Base-by-base conservation (phyloP, 1,140 invertebrate genomes). In the Caenorhabditis remanei region DNA sequence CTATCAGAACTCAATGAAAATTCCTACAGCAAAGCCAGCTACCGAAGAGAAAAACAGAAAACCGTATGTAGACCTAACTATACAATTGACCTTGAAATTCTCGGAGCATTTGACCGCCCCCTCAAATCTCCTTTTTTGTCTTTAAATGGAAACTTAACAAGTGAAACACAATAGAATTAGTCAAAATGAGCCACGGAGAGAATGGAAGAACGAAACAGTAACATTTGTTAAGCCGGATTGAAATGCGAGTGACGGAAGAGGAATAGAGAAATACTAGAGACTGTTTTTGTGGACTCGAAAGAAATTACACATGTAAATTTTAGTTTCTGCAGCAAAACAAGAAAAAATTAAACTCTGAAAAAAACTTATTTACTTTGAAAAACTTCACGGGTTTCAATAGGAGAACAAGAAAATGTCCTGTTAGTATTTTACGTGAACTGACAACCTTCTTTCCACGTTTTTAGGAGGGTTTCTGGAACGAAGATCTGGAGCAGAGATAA, bases 171-270 rank as follows among this genome's bases (percentile, higher is more conserved):
- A 79, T 79, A 79, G 71, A 79, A 79, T 79, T 79, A 79, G 71
- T 41, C 8, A 9, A 53, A 53, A 79, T 46, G 11, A 46, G 21
- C 16, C 67, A n/a, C 43, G 21, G 67, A 13, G 40, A 24, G 61
- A 32, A 40, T 32, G n/a, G 61, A 32, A 40, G 4, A 14, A 79
- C 71, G 53, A 79, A 79, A 79, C 71, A 79, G 71, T 79, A 79
- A 79, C 71, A 79, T 79, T 79, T 79, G 71, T 79, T 79, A 79
- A 79, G 43, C 71, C 71, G 71, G 46, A 48, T 79, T 79, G 46
- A 11, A 46, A 11, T 32, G 24, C 21, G 32, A 65, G 21, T 13
- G 32, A 40, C 21, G 61, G 61, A 65, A 65, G 61, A 40, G 32
- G 40, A 9, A 8, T 65, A 16, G 21, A 46, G 21, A 71, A 16